Evolutionary conservation across 2,113 vertebrate species (phyloP).

Genomic region (Chroicocephalus ridibundus): DNA sequence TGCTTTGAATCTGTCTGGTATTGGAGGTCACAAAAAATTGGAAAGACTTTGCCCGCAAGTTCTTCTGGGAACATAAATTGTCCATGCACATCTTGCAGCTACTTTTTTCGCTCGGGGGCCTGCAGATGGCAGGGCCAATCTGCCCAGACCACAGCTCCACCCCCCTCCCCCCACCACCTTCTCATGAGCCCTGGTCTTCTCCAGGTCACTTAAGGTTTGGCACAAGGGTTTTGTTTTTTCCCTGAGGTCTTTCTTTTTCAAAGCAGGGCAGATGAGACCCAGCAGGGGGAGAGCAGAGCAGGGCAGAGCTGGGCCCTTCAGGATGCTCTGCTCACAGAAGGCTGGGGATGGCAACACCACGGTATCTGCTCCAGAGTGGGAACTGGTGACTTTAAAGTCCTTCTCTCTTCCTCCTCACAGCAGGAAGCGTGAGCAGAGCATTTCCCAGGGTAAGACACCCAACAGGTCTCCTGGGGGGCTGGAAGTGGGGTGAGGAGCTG

Average conservation of each 20-base stretch:
- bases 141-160: background rate
- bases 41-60: background rate
- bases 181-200: background rate
- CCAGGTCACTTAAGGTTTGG: background rate
- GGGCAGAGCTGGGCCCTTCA: background rate
- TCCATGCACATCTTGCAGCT: background rate
- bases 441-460: background rate
- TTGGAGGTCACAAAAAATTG: background rate
- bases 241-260: background rate
- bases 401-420: background rate
- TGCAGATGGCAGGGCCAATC: background rate
- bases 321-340: background rate
- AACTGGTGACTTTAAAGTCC: background rate
- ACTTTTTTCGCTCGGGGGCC: background rate
- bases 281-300: background rate
- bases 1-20: background rate
- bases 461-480: background rate
- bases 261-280: background rate
- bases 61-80: background rate
- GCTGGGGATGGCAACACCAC: background rate
- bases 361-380: accelerated
- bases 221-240: background rate
- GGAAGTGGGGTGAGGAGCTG: background rate
- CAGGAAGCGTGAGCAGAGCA: background rate
- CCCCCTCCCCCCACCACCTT: background rate